Conservation (phyloP, 2,113 vertebrate species). For the Poicephalus meyeri region DNA sequence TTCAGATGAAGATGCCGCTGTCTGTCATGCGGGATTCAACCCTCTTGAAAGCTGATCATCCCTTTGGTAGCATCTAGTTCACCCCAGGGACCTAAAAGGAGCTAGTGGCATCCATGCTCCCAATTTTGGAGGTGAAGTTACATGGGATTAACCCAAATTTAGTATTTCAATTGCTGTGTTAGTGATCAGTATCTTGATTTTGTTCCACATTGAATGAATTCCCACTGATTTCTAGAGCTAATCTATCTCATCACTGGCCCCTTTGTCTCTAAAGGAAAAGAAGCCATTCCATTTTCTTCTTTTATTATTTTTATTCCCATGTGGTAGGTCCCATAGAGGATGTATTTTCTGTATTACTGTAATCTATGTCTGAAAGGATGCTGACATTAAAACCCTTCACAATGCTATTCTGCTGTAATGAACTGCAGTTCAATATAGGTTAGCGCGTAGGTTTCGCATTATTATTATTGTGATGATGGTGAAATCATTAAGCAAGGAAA, state of each 20-base stretch:
- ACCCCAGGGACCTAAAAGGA: background rate
- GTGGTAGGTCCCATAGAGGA: background rate
- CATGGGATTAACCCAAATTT: background rate
- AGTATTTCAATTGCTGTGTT: background rate
- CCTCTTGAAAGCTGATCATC: rapidly evolving
- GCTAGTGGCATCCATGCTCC: rapidly evolving
- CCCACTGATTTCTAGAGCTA: background rate
- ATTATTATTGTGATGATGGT: background rate
- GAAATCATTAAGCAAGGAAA: background rate
- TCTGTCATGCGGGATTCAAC: background rate
- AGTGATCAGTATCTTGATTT: background rate
- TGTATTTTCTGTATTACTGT: background rate
- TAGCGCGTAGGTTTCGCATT: background rate
- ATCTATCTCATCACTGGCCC: background rate
- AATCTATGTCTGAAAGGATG: background rate
- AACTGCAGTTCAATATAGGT: constrained; percentile 8
- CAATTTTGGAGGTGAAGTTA: background rate
- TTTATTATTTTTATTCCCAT: background rate
- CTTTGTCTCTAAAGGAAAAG: background rate
- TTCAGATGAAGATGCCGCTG: background rate
- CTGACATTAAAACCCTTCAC: background rate
- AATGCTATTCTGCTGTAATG: background rate
- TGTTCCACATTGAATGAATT: background rate
- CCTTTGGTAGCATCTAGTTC: background rate
- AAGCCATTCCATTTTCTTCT: background rate